Evolutionary conservation across 92 coral and sea anemone species (phyloP), one percentile per base, ranked within the genome.

Genomic region (Phenganax subtilis): DNA sequence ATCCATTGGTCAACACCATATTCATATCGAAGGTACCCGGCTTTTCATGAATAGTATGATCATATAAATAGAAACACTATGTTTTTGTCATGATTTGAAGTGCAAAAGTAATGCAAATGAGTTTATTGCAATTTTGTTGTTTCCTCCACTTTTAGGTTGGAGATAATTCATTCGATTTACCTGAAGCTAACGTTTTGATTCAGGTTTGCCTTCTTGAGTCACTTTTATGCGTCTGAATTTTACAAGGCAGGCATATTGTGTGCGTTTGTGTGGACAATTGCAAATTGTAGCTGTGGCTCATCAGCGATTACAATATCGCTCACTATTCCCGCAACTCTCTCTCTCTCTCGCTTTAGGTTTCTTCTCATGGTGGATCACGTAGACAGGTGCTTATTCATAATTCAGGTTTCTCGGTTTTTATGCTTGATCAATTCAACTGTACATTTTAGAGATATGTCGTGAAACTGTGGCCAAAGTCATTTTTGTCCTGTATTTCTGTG

Each of bases 361-460:
- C 98, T 12, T 93, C 98, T 16, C 98, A 93, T 55, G 98, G 98
- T 55, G 98, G 98, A 16, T 93, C 98, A 67, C 85, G 98, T 83
- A 89, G 98, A 84, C 98, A 93, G 98, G 98, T 85, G 80, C 57
- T 15, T 64, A 53, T 51, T 58, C 51, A 59, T 11, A 9, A 37
- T 14, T 29, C 16, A 69, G 51, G 51, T 25, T 14, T 59, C 27
- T 59, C 7, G 27, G 25, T 37, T 37, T 37, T 1, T 37, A 37
- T 37, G 3, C 47, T 37, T 37, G 47, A 37, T 5, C 2, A 1
- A 37, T 37, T 37, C 47, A 37, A 37, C 47, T 37, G 47, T 37
- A 37, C 3, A 1, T 37, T 37, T 37, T 37, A 5, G 47, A 37
- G 47, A 37, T 37, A 37, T 37, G 47, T 37, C 5, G 47, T 37